Base-by-base conservation (phyloP, 2,113 vertebrate species). In the Syngnathus floridae region DNA sequence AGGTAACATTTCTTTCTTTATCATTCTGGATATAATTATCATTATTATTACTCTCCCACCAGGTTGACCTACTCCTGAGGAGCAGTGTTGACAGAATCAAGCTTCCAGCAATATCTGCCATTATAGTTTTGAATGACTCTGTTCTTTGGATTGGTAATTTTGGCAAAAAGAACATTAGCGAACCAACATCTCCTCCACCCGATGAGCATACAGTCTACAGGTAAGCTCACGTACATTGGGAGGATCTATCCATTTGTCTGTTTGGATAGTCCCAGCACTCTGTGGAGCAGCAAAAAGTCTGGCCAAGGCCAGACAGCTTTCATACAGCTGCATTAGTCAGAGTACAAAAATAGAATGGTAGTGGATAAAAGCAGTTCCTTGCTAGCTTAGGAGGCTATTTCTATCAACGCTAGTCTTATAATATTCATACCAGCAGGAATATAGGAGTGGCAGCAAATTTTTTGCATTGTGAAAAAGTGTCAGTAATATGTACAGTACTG, bases 71-170 rank as follows among this genome's bases (percentile, higher is more conserved):
- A 7, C 83, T 93, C 62, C 82, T 98, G 63, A 88, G 83, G n/a
- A 82, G 88, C 36, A 92, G 73, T 51, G 36, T 93, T 67, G 85
- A 90, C 19, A 68, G 31, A 31, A 92, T 89, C 0, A 91, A 86
- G 26, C 86, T 95, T 11, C 93, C 93, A 0, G 91, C 94, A 10
- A 77, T 95, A 71, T 97, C 95, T 0, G 93, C 93, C 11, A 92
- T 95, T 0, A 90, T 92, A 17, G 86, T 95, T 75, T 93, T 94
- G 79, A 95, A 95, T 0, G 93, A 95, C 82, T 95, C 94, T 0
- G 88, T 98, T 57, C 88, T 98, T 66, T 98, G 96, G 95, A 97
- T 93, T 0, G 94, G 93, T 48, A 93, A 97, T 78, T 95, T 95
- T 0, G 95, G 96, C 2, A 94, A 70, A 87, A 93, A 71, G 77